A percentile compares a stretch with the other conserved stretches of the same genome.
phyloP scores from a whole-genome alignment of 2,113 vertebrate genomes.

The Cygnus atratus region DNA sequence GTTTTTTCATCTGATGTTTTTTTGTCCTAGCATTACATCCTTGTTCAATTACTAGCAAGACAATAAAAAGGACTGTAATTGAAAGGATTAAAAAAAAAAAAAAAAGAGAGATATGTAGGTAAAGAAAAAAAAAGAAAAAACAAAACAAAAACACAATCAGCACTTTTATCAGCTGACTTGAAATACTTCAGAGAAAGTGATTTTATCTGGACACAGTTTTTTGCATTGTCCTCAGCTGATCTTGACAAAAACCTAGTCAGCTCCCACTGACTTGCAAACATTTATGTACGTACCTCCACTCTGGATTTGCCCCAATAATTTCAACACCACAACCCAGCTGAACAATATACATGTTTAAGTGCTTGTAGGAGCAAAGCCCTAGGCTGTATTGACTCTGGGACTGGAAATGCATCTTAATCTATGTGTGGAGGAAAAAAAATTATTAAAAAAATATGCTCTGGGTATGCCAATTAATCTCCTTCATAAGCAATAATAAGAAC shows the following conservation, averaged over 20 bases:
- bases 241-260: neutral
- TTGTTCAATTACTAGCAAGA: slow-evolving; percentile 17
- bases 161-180: slow-evolving; percentile 36
- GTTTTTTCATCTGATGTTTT: neutral
- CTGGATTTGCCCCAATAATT: neutral
- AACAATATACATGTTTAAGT: neutral
- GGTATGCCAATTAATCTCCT: neutral
- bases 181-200: slow-evolving; percentile 1
- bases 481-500: neutral
- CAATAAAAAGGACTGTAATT: neutral
- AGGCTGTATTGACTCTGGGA: neutral
- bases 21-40: neutral
- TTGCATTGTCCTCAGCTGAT: neutral
- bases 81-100: slow-evolving; percentile 3
- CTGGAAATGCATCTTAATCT: neutral
- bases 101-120: neutral
- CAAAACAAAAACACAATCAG: neutral
- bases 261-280: neutral
- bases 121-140: neutral
- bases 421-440: neutral
- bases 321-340: neutral
- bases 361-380: neutral
- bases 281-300: neutral
- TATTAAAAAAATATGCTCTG: neutral
- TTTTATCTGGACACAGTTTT: slow-evolving; percentile 11